Evolutionary conservation across 2,888 invertebrate species (phyloP), one percentile per base, ranked within the genome.

Genomic region (Laspeyria flexula): DNA sequence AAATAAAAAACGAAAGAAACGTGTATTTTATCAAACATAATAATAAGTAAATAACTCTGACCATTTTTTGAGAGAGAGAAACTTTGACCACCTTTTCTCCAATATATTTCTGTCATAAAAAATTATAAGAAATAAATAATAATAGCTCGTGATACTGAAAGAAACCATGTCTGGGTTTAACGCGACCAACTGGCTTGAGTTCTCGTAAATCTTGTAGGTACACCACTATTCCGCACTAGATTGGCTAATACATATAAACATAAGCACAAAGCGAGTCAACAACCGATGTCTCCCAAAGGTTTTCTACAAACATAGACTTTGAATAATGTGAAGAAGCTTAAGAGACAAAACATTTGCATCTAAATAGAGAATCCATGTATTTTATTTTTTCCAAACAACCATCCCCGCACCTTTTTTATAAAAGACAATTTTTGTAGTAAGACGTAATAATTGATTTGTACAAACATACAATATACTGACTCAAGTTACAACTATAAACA

Each of bases 171-270:
- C 42, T 37, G 25, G 29, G 23, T 45, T 35, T 63, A 56, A 43
- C 34, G 46, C 37, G 27, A 18, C 34, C 11, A 48, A 40, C 35
- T 34, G 16, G 31, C 44, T 39, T 18, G 33, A 34, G 38, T 37
- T 37, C 46, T 37, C 33, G 21, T 33, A 38, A 44, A 38, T 34
- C 37, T 41, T 9, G 3, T 44, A 49, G 11, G 13, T 38, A 21
- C 38, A 39, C 25, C 42, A 43, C 47, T 53, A 53, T 48, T 46
- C 35, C 52, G 23, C 43, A 48, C 38, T 23, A 45, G 27, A 53
- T 68, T 64, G 43, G 18, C 40, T 64, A 47, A 30, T 43, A 46
- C 38, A 41, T 55, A 62, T 55, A 57, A 53, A 39, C 31, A 43
- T 48, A 55, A 52, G 47, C 18, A 29, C 29, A 27, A 18, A 49